Evolutionary conservation across 2,113 vertebrate genomes (phyloP).

Genomic region (Cnemophilus loriae): DNA sequence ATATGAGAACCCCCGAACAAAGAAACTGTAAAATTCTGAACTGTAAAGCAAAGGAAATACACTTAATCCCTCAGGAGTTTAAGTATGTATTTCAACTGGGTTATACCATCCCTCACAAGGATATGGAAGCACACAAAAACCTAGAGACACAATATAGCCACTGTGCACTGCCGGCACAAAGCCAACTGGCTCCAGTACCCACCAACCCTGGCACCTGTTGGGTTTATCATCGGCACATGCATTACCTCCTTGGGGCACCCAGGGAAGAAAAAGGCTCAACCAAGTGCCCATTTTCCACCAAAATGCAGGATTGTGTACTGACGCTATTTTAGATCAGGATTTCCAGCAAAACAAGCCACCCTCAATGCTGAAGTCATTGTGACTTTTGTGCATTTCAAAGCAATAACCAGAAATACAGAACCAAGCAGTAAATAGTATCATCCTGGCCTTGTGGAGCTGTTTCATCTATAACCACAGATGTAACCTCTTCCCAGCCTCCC

Average conservation of each 20-base stretch:
- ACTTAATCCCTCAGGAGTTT: constrained; percentile 73
- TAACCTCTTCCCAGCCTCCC: neutral
- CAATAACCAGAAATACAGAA: neutral
- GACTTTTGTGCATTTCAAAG: neutral
- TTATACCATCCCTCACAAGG: constrained; percentile 62
- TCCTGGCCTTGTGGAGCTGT: neutral
- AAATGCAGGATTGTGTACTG: neutral
- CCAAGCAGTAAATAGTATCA: neutral
- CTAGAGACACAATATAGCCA: constrained; percentile 63
- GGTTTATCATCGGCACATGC: constrained; percentile 60
- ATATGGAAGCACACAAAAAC: constrained; percentile 55
- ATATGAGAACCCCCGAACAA: constrained; percentile 75
- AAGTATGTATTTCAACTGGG: constrained; percentile 73
- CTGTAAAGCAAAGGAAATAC: constrained; percentile 78
- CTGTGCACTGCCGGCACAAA: constrained; percentile 31
- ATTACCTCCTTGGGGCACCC: constrained; percentile 35
- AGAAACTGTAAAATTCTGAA: constrained; percentile 75
- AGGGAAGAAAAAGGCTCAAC: neutral
- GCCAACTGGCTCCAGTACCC: constrained; percentile 67
- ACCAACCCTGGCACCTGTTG: constrained; percentile 74
- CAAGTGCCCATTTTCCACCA: neutral
- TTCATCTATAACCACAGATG: neutral
- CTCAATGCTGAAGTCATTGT: neutral
- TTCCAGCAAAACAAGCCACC: neutral
- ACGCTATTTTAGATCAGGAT: neutral